phyloP scores from a whole-genome alignment of 2,113 vertebrate genomes.

The Morone chrysops region DNA sequence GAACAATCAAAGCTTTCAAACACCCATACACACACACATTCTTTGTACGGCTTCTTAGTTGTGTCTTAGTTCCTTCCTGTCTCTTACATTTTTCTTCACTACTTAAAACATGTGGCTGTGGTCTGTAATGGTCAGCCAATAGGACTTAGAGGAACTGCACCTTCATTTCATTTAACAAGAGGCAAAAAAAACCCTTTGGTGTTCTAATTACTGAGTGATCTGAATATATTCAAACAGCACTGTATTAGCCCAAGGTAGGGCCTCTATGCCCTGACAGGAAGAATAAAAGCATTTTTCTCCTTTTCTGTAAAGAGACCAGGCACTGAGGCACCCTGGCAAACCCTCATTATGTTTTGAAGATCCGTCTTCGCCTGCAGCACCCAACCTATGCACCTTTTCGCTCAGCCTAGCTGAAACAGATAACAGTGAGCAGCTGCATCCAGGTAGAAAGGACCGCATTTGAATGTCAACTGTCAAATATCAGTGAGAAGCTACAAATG shows the following conservation, averaged over 20 bases:
- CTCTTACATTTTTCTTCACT: neutral
- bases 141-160: slow-evolving; percentile 12
- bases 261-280: slow-evolving; percentile 45
- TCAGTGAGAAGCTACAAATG: slow-evolving; percentile 78
- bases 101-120: slow-evolving; percentile 22
- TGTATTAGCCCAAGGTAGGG: slow-evolving; percentile 46
- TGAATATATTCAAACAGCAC: slow-evolving; percentile 63
- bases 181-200: slow-evolving; percentile 46
- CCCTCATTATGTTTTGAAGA: slow-evolving; percentile 77
- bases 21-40: slow-evolving; percentile 31
- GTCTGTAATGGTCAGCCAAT: slow-evolving; percentile 44
- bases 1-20: slow-evolving; percentile 71
- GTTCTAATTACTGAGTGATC: slow-evolving; percentile 68
- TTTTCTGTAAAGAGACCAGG: slow-evolving; percentile 54
- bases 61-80: slow-evolving; percentile 23
- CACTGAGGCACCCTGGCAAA: slow-evolving; percentile 58
- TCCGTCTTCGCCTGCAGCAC: slow-evolving; percentile 67
- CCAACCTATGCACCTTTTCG: slow-evolving; percentile 70
- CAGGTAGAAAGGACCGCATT: slow-evolving; percentile 71
- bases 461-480: slow-evolving; percentile 84
- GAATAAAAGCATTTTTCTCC: slow-evolving; percentile 58
- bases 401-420: slow-evolving; percentile 70
- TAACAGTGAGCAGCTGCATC: slow-evolving; percentile 66
- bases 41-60: slow-evolving; percentile 29
- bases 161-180: slow-evolving; percentile 44